Base-by-base conservation (phyloP, 1,140 invertebrate species). In the Pararge aegeria region DNA sequence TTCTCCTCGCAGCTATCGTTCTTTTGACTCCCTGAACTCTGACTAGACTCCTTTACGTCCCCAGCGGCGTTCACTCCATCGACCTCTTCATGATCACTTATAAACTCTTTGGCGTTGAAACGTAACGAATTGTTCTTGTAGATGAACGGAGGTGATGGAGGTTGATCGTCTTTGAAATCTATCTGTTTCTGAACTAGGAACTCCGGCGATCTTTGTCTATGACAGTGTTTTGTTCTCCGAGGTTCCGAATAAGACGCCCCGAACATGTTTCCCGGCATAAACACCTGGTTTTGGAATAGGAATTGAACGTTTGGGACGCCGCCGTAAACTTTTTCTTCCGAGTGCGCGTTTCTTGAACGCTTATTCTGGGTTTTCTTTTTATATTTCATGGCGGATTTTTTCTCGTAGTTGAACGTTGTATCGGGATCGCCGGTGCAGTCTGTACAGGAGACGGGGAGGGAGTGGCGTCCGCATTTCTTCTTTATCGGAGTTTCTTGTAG, bases 201-300 rank as follows among this genome's bases (percentile, higher is more conserved):
- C 13, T 87, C 83, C 24, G 78, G 70, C 9, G 78, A 75, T 46
- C 72, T 64, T 20, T 59, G 59, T 34, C 54, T 72, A 3, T 64
- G 64, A 0, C 56, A 60, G 16, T 61, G 52, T 12, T 68, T 64
- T 44, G 63, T 73, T 1, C 69, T 77, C 3, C 68, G 67, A 5
- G 84, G 82, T 50, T 89, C 87, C 0, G 87, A 80, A 44, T 74
- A 84, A 0, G 82, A 74, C 10, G 61, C 59, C 2, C 67, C 56
- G 19, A 76, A 78, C 55, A 84, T 48, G 60, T 84, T 85, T 0
- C 84, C 83, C 7, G 83, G 82, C 85, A 90, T 85, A 48, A 89
- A 90, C 7, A 91, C 84, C 66, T 90, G 87, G 48, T 90, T 90
- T 68, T 86, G 82, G 55, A 90, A 90, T 1, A 89, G 72, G 64